Evolutionary conservation across 2,797 vertebrate genomes (phyloP).

Genomic region (Pogoniulus pusillus): DNA sequence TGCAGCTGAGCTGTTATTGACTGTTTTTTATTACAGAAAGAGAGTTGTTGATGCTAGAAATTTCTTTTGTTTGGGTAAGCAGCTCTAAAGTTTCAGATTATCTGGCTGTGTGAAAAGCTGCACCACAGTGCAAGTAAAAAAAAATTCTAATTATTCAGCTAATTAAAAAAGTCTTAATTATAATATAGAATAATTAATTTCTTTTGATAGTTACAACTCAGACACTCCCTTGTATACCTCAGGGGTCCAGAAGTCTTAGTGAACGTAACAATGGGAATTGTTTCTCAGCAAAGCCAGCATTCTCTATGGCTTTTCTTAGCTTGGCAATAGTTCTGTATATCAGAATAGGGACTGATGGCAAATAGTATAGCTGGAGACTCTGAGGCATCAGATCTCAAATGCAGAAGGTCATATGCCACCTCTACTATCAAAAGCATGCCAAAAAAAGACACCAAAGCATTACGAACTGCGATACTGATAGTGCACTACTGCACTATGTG

Average conservation of each 20-base stretch:
- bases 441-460: conserved; percentile 61
- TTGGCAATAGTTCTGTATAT: background rate
- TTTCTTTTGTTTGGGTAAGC: conserved; percentile 41
- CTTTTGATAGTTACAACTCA: conserved; percentile 69
- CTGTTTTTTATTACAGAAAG: background rate
- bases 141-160: conserved; percentile 48
- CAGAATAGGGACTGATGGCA: background rate
- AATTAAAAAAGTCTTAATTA: conserved; percentile 67
- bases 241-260: conserved; percentile 13
- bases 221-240: conserved; percentile 48
- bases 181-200: conserved; percentile 65
- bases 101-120: background rate
- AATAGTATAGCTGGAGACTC: background rate
- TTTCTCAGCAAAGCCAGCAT: background rate
- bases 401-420: conserved; percentile 39
- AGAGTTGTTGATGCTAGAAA: background rate
- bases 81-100: conserved; percentile 6
- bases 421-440: conserved; percentile 39
- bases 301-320: background rate
- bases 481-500: background rate
- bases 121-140: background rate
- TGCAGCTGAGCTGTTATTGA: background rate
- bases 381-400: conserved; percentile 18
- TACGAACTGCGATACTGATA: background rate
- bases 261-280: conserved; percentile 31